phyloP scores from a whole-genome alignment of 2,113 vertebrate genomes.

The Myotis brandtii region DNA sequence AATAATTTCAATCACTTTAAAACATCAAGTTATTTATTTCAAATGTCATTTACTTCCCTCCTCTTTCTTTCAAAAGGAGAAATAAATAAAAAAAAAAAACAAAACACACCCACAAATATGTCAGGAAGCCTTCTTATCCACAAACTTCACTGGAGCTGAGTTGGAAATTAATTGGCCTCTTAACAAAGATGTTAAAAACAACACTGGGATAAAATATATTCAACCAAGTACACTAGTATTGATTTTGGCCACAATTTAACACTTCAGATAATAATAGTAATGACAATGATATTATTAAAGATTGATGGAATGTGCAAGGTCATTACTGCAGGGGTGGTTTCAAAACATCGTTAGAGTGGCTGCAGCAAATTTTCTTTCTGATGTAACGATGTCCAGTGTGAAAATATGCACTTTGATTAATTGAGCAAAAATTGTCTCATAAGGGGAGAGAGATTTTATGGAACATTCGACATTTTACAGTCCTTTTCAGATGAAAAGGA shows the following conservation, averaged over 20 bases:
- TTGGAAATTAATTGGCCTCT: conserved; percentile 80
- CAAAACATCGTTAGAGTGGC: conserved; percentile 73
- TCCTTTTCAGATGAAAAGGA: conserved; percentile 81
- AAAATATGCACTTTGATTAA: conserved; percentile 84
- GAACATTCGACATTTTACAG: conserved; percentile 70
- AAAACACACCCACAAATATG: neutral
- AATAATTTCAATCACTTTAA: conserved; percentile 50
- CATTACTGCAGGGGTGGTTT: conserved; percentile 76
- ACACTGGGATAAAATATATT: conserved; percentile 77
- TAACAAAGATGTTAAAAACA: conserved; percentile 80
- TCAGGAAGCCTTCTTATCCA: neutral
- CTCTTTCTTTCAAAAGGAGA: conserved; percentile 34
- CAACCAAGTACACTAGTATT: conserved; percentile 77
- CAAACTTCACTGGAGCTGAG: conserved; percentile 60
- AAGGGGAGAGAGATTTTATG: conserved; percentile 51
- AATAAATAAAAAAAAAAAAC: conserved; percentile 43
- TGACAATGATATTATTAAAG: conserved; percentile 86
- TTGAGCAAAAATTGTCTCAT: conserved; percentile 76
- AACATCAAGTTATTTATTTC: conserved; percentile 48
- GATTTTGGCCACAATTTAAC: conserved; percentile 87
- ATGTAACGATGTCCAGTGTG: conserved; percentile 78
- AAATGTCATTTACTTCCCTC: neutral
- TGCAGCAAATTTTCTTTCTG: conserved; percentile 81
- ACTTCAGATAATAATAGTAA: conserved; percentile 87
- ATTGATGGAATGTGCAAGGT: conserved; percentile 84